Evolutionary conservation across 2,797 vertebrate species (phyloP).

Genomic region (Parauchenoglanis ngamensis): DNA sequence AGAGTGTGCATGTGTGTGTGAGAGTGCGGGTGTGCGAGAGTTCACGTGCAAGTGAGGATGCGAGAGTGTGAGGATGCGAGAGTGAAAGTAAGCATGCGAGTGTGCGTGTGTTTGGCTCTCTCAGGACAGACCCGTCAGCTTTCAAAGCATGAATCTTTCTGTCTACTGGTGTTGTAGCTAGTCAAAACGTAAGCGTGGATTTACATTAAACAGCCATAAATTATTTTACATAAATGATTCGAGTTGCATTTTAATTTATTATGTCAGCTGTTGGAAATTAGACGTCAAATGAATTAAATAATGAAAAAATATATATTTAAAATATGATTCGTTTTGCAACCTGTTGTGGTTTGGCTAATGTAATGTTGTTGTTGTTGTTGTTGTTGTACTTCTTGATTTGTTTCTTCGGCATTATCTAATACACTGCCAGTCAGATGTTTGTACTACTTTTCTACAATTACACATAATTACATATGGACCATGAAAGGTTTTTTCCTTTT

Average conservation of each 20-base stretch:
- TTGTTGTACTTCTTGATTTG: background rate
- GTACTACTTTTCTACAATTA: background rate
- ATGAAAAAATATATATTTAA: background rate
- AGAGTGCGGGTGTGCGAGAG: background rate
- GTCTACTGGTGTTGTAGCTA: conserved; percentile 16
- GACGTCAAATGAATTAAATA: background rate
- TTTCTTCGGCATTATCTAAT: background rate
- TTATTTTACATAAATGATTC: conserved; percentile 6
- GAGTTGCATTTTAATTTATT: conserved; percentile 30
- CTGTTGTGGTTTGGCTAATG: background rate
- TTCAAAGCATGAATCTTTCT: conserved; percentile 26
- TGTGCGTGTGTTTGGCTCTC: background rate
- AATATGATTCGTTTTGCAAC: background rate
- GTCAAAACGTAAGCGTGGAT: background rate
- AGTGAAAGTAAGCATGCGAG: background rate
- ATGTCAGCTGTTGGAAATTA: conserved; percentile 13
- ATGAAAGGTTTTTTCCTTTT: background rate
- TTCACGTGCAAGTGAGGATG: background rate
- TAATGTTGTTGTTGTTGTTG: background rate
- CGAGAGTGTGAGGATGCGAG: background rate
- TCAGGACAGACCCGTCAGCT: conserved; percentile 40
- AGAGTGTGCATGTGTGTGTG: background rate
- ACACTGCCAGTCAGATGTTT: conserved; percentile 14
- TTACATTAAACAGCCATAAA: conserved; percentile 42
- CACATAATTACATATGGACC: background rate